phyloP scores from a whole-genome alignment of 2,888 invertebrate species.

The Hemistola chrysoprasaria region DNA sequence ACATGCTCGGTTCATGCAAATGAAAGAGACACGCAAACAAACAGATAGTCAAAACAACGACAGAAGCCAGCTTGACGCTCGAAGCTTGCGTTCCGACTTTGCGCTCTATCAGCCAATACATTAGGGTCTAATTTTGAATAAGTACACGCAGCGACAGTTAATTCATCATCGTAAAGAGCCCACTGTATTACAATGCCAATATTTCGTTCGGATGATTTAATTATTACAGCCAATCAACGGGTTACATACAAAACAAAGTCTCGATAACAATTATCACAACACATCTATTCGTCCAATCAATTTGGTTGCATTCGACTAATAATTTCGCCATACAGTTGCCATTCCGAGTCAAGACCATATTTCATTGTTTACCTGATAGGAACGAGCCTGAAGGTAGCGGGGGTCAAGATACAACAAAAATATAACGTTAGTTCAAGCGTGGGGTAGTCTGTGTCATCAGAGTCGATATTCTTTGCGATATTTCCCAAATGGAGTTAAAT shows the following conservation, averaged over 20 bases:
- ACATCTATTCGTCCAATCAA: constrained; percentile 61
- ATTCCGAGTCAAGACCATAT: constrained; percentile 75
- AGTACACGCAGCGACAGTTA: constrained; percentile 35
- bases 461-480: constrained; percentile 25
- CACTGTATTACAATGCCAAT: constrained; percentile 43
- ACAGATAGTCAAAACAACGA: constrained; percentile 72
- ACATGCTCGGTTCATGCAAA: constrained; percentile 80
- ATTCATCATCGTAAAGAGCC: constrained; percentile 31
- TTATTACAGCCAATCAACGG: constrained; percentile 69
- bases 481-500: constrained; percentile 27
- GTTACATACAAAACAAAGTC: constrained; percentile 48
- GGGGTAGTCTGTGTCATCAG: constrained; percentile 42
- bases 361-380: constrained; percentile 90
- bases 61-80: constrained; percentile 73
- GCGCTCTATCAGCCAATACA: constrained; percentile 62
- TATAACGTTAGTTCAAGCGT: constrained; percentile 77
- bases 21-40: constrained; percentile 79
- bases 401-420: constrained; percentile 80
- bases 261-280: constrained; percentile 65
- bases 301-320: constrained; percentile 72
- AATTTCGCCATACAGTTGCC: constrained; percentile 77
- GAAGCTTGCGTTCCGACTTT: constrained; percentile 57
- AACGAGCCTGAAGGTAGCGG: constrained; percentile 91
- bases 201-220: constrained; percentile 29
- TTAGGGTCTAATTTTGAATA: constrained; percentile 58